Percentiles rank a stretch among this genome's conserved stretches.
phyloP scores from a whole-genome alignment of 1,140 invertebrate genomes.

The Drosophila persimilis region DNA sequence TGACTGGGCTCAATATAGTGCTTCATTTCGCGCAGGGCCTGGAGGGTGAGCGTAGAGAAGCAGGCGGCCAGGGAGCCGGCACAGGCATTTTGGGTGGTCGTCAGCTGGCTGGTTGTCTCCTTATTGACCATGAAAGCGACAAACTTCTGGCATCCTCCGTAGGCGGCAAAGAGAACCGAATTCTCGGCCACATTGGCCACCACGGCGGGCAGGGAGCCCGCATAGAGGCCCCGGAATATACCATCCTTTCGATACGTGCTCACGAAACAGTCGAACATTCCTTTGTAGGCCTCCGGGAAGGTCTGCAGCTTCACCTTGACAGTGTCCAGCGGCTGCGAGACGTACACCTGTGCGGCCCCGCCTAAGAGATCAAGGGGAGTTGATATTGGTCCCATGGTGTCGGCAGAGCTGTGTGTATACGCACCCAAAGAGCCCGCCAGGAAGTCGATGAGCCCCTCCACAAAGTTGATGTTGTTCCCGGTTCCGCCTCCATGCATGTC shows the following conservation, averaged over 20 bases:
- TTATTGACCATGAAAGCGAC: constrained; percentile 76
- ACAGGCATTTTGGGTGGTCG: constrained; percentile 91
- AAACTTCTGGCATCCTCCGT: constrained; percentile 97
- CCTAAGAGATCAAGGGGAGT: constrained; percentile 87
- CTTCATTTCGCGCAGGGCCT: constrained; percentile 95
- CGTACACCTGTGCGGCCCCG: constrained; percentile 95
- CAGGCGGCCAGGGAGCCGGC: constrained; percentile 98
- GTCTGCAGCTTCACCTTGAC: constrained; percentile 99
- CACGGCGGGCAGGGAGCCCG: too few species aligned
- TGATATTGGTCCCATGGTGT: too few species aligned
- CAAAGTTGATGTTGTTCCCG: too few species aligned
- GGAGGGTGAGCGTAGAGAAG: constrained; percentile 97
- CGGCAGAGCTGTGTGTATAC: too few species aligned
- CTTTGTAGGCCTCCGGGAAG: constrained; percentile 94
- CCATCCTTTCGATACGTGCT: constrained; percentile 91
- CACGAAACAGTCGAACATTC: constrained; percentile 93
- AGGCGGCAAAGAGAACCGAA: constrained; percentile 97
- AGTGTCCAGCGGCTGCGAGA: constrained; percentile 99
- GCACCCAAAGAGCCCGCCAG: too few species aligned
- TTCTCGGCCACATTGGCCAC: constrained; percentile 99
- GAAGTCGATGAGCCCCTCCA: too few species aligned
- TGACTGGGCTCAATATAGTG: constrained; percentile 81
- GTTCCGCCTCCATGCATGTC: too few species aligned
- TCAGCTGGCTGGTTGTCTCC: constrained; percentile 85
- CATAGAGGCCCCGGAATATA: constrained; percentile 93